A percentile compares a stretch with the other conserved stretches of the same genome.
Conservation (phyloP, 2,113 vertebrate genomes). For the Cinclus mexicanus region DNA sequence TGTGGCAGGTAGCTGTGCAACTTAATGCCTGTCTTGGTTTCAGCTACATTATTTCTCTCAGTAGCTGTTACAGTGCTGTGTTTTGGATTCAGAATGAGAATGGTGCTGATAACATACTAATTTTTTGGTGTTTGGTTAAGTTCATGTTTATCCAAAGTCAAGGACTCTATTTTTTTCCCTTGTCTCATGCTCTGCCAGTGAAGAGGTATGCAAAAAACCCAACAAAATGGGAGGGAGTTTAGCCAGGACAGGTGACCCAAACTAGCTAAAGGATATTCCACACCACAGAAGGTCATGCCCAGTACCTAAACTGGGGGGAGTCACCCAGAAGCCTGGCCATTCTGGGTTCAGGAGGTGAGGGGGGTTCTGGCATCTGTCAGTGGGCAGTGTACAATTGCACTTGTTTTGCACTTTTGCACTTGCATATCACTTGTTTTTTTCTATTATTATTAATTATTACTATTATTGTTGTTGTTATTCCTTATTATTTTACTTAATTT, state of each 20-base stretch:
- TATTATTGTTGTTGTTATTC: too few species aligned
- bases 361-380: not conserved
- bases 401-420: too few species aligned
- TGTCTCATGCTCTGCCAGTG: not conserved
- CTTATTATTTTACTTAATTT: not conserved
- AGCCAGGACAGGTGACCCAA: not conserved
- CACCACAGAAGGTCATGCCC: accelerated
- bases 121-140: not conserved
- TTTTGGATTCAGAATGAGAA: not conserved
- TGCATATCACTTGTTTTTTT: not conserved
- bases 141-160: not conserved
- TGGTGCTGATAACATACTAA: not conserved
- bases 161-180: too few species aligned
- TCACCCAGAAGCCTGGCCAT: accelerated
- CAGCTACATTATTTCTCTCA: not conserved
- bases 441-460: too few species aligned
- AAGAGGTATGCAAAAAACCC: not conserved
- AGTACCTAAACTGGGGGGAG: not conserved
- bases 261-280: not conserved
- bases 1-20: not conserved
- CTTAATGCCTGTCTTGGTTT: not conserved
- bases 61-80: not conserved
- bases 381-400: not conserved
- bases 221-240: not conserved
- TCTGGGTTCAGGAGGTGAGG: not conserved